A percentile compares a stretch with the other conserved stretches of the same genome.
These are phyloP conservation scores for Pachymerium ferrugineum DNA, from an alignment of 2,888 invertebrate genomes.

Conservation along the genomic window DNA sequence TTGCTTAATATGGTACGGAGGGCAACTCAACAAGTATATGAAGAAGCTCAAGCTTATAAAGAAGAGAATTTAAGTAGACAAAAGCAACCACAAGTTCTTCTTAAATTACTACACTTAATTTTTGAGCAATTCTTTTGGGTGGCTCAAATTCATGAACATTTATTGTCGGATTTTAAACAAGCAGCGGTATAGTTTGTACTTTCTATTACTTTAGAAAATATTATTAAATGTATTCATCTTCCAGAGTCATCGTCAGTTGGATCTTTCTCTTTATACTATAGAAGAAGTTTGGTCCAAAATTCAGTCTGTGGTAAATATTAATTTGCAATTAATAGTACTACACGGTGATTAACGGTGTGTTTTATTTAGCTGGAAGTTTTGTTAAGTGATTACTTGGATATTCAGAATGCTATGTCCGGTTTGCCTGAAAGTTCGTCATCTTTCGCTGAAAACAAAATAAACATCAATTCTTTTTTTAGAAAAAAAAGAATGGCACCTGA, in stretches of 20 bases:
- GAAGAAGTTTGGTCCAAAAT: slow-evolving; percentile 84
- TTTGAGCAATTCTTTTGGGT: slow-evolving; percentile 78
- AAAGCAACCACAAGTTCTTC: slow-evolving; percentile 45
- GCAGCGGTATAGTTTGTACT: slow-evolving; percentile 38
- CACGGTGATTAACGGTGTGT: neutral
- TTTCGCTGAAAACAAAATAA: slow-evolving; percentile 47
- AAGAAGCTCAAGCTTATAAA: slow-evolving; percentile 47
- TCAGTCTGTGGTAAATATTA: slow-evolving; percentile 65
- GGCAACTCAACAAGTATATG: slow-evolving; percentile 70
- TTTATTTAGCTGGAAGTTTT: slow-evolving; percentile 65
- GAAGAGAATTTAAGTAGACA: neutral
- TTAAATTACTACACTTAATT: slow-evolving; percentile 64
- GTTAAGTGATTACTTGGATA: slow-evolving; percentile 78
- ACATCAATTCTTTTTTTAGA: slow-evolving; percentile 50
- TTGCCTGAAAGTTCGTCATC: slow-evolving; percentile 52
- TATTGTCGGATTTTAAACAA: slow-evolving; percentile 52
- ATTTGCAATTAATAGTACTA: neutral
- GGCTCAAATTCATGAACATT: slow-evolving; percentile 65
- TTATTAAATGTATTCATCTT: slow-evolving; percentile 30
- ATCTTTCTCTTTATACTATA: slow-evolving; percentile 60
- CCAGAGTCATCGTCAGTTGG: slow-evolving; percentile 51
- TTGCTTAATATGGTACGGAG: slow-evolving; percentile 70
- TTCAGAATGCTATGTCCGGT: slow-evolving; percentile 69
- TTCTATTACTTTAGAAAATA: neutral
- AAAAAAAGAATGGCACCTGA: slow-evolving; percentile 47